A percentile compares a stretch with the other conserved stretches of the same genome.
Conservation (phyloP, 2,113 vertebrate species). For the Otis tarda region DNA sequence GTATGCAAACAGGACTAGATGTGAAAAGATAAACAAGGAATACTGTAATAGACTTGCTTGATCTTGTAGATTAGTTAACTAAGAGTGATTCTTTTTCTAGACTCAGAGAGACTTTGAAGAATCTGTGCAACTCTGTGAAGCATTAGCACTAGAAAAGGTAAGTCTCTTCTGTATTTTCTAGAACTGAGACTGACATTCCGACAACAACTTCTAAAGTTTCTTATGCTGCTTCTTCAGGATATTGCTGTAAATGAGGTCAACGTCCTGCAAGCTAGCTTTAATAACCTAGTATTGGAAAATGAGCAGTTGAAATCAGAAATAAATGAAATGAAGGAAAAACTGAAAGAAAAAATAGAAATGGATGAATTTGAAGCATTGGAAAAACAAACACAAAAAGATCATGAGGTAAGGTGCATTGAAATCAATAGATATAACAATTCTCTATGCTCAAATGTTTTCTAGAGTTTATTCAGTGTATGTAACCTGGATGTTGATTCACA, state of each 20-base stretch:
- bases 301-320: constrained; percentile 77
- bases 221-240: constrained; percentile 69
- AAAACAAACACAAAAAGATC: constrained; percentile 77
- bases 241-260: constrained; percentile 68
- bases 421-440: neutral
- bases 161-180: neutral
- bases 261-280: constrained; percentile 72
- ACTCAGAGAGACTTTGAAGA: constrained; percentile 78
- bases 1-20: neutral
- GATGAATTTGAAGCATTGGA: constrained; percentile 88
- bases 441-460: neutral
- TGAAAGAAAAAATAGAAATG: constrained; percentile 81
- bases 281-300: constrained; percentile 74
- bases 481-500: neutral
- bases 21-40: neutral
- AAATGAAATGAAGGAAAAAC: constrained; percentile 72
- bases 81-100: neutral
- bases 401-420: constrained; percentile 79
- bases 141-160: constrained; percentile 81
- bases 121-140: constrained; percentile 84
- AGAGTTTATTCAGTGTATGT: neutral
- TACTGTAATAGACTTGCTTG: neutral
- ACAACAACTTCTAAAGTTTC: neutral
- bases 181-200: neutral
- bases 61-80: neutral